Evolutionary conservation across 1,140 invertebrate species (phyloP), one percentile per base, ranked within the genome.

Genomic region (Panagrolaimus sp.): DNA sequence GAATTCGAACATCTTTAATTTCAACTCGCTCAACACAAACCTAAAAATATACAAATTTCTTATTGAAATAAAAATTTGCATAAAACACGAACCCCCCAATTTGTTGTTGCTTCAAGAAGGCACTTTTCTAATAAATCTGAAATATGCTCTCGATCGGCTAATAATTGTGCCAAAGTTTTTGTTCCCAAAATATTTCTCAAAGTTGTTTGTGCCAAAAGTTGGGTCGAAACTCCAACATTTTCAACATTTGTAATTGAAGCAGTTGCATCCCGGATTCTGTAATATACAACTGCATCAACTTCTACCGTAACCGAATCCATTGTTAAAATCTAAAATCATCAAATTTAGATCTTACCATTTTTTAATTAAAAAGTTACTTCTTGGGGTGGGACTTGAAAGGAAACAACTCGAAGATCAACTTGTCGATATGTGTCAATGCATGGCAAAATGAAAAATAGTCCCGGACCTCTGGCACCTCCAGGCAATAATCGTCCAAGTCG

Each of bases 261-360:
- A 2, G 92, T 87, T 0, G 92, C 91, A 80, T 93, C 90, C 76
- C 88, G 89, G 71, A 93, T 90, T 72, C 90, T 87, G 83, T 94
- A 95, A 83, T 94, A 95, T n/a, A 94, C 91, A 0, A 92, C 90
- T 2, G 92, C 92, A 83, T 95, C 92, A 15, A 94, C 92, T 7
- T 89, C 90, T 0, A 94, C 91, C 0, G 92, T 95, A 4, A 94
- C 52, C 12, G 15, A 21, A 21, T 58, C 52, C 28, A 26, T 58
- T 58, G 52, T 58, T 14, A 58, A 28, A 28, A 38, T 38, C 32
- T 38, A 38, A 38, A 38, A n/a, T n/a, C 7, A 38, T 38, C 32
- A 7, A 2, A 4, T 38, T 38, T 38, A 38, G 32, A 38, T 38
- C 7, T 38, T 2, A 38, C 32, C 2, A 38, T 4, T 4, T n/a